These are phyloP conservation scores for Dasysyrphus albostriatus DNA, from an alignment of 2,888 invertebrate genomes.

Conservation along the genomic window DNA sequence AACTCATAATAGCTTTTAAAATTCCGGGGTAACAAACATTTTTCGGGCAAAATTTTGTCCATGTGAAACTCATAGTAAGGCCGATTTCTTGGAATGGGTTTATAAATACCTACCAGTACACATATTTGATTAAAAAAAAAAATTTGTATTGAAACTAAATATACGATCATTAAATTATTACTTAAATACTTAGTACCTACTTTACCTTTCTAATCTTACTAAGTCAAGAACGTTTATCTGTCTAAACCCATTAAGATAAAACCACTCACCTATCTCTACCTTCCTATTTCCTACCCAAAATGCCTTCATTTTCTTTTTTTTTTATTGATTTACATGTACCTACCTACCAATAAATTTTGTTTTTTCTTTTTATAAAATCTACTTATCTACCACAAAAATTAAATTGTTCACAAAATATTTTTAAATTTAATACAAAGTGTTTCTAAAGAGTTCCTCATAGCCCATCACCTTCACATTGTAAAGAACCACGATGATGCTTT, in stretches of 20 bases:
- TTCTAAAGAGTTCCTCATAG: conserved; percentile 29
- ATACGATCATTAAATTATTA: too few relatives aligned
- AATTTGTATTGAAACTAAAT: too few relatives aligned
- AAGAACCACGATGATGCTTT: conserved; percentile 31
- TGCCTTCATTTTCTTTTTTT: neutral
- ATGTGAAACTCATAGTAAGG: too few relatives aligned
- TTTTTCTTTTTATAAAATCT: too few relatives aligned
- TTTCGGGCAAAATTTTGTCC: too few relatives aligned
- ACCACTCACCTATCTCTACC: neutral
- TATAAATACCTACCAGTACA: too few relatives aligned
- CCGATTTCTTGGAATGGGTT: too few relatives aligned
- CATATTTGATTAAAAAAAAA: too few relatives aligned
- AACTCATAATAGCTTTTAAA: too few relatives aligned
- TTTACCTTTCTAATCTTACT: too few relatives aligned
- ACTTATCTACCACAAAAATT: conserved; percentile 47
- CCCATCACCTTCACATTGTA: conserved; percentile 22
- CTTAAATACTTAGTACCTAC: too few relatives aligned
- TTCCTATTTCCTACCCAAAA: neutral
- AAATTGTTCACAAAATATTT: conserved; percentile 12
- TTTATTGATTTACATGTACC: conserved; percentile 46
- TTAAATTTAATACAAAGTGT: conserved; percentile 29
- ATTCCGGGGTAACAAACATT: too few relatives aligned
- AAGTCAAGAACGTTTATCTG: neutral
- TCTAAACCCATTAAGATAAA: neutral
- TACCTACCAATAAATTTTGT: conserved; percentile 42